Base-by-base conservation (phyloP, 2,113 vertebrate genomes). In the Oxyura jamaicensis region DNA sequence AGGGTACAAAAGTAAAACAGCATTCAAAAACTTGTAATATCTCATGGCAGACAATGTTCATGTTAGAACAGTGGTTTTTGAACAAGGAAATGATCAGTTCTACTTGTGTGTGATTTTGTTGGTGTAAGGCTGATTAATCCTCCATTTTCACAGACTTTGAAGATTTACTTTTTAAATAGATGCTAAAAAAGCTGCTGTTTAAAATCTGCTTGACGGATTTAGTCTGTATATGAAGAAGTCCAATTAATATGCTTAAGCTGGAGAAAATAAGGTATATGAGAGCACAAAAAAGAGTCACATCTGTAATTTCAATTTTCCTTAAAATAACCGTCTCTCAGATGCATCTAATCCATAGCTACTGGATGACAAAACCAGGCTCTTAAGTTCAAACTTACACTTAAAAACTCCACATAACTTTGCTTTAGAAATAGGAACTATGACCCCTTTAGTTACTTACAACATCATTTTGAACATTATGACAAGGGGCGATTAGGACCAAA, bases 381-480 rank as follows among this genome's bases (percentile, higher is more conserved):
- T 93, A 91, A 90, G 65, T 86, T 94, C 86, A 95, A 95, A 86
- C 19, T 66, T 84, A 53, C 73, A 63, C 58, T 93, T 95, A 42
- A 88, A 92, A 95, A 93, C 92, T 66, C 80, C 88, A 92, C 90
- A 93, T 91, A 94, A 86, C 59, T 80, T 91, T 68, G 39, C 73
- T n/a, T 69, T 84, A 86, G n/a, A 52, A 96, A 89, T 62, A 95
- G 52, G 76, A 97, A 81, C 88, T 53, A 0, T 78, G 29, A 93
- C 65, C 65, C 56, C 33, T 83, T 78, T 13, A 71, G 83, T 90
- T 93, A 95, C 72, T 94, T 88, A 83, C 82, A 71, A 85, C 28
- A 75, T 71, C 13, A 93, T 94, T 94, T 95, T 91, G 87, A 90
- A 72, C 68, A 83, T 88, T 91, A 91, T 93, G 85, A 83, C 59